These are phyloP conservation scores for Polymixis lichenea DNA, from an alignment of 2,888 invertebrate genomes.

Conservation along the genomic window DNA sequence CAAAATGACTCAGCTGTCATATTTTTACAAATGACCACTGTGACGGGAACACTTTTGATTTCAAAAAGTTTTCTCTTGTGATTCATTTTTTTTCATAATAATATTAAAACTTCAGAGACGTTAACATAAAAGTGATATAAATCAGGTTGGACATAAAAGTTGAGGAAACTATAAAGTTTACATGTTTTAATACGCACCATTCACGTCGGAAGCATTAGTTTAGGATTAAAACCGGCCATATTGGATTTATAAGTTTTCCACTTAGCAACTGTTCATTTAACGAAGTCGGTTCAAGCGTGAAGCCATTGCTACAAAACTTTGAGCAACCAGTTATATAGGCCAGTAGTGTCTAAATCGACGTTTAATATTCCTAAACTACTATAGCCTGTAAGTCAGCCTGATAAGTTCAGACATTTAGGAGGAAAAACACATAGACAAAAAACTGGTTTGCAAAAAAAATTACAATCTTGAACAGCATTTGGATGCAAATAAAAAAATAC, in stretches of 20 bases:
- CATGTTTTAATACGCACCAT: not conserved
- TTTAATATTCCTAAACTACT: constrained; percentile 21
- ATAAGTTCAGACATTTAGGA: constrained; percentile 7
- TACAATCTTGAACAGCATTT: constrained; percentile 21
- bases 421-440: not conserved
- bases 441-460: constrained; percentile 7
- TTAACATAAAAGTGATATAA: constrained; percentile 8
- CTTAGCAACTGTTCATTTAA: constrained; percentile 33
- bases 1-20: constrained; percentile 36
- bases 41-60: constrained; percentile 49
- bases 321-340: constrained; percentile 36
- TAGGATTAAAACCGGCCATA: constrained; percentile 24
- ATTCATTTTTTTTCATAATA: not conserved
- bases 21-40: constrained; percentile 33
- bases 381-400: constrained; percentile 3
- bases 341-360: constrained; percentile 26
- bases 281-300: constrained; percentile 47
- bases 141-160: not conserved
- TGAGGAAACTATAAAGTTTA: not conserved
- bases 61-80: constrained; percentile 33
- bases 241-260: constrained; percentile 47
- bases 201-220: constrained; percentile 7
- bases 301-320: constrained; percentile 48
- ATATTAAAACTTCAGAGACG: not conserved
- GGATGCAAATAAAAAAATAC: constrained; percentile 26